A percentile compares a stretch with the other conserved stretches of the same genome.
These are phyloP conservation scores for Ooceraea biroi DNA, from an alignment of 1,140 invertebrate species.

Conservation along the genomic window DNA sequence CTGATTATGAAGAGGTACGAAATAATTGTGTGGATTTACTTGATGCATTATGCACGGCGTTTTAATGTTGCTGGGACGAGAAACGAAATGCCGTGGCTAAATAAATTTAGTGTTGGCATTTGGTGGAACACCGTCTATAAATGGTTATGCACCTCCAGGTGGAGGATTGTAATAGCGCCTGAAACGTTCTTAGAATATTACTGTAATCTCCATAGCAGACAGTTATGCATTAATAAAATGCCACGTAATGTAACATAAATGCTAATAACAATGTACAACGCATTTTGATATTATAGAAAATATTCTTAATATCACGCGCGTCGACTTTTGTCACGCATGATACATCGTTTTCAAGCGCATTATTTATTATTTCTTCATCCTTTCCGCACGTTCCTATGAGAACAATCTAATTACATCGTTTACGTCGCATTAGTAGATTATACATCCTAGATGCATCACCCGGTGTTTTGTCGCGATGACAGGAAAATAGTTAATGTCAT, in stretches of 20 bases:
- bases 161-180: slow-evolving; percentile 24
- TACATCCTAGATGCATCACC: background rate
- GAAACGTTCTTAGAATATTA: slow-evolving; percentile 5
- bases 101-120: slow-evolving; percentile 50
- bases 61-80: slow-evolving; percentile 27
- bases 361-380: background rate
- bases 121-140: slow-evolving; percentile 19
- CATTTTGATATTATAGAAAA: background rate
- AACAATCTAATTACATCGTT: background rate
- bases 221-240: slow-evolving; percentile 14
- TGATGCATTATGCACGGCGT: slow-evolving; percentile 20
- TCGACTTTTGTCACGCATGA: background rate
- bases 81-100: slow-evolving; percentile 20
- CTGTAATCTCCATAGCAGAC: slow-evolving; percentile 1
- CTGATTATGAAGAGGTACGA: background rate
- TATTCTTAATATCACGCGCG: background rate
- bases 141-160: background rate
- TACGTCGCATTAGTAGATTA: background rate
- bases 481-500: slow-evolving; percentile 26
- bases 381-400: background rate
- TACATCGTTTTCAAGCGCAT: background rate
- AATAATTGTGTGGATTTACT: background rate
- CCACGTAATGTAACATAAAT: background rate
- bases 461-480: slow-evolving; percentile 13
- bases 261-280: background rate